Conservation (phyloP, 2,888 invertebrate species). For the Aspidapion aeneum region DNA sequence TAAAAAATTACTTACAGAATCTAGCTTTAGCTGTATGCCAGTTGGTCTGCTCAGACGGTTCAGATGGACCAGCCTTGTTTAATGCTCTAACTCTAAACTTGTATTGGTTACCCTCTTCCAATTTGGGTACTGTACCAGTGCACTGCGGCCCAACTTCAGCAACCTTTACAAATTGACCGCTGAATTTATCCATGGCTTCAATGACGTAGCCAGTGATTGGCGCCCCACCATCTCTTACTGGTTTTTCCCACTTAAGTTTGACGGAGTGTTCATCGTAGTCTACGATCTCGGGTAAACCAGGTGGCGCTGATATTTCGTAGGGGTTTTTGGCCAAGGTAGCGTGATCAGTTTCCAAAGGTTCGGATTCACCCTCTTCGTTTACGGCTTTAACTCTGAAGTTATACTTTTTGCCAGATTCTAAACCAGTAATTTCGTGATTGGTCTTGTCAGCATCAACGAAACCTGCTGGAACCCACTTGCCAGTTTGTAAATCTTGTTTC, state of each 20-base stretch:
- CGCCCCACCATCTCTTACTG: slow-evolving; percentile 86
- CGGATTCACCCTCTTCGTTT: slow-evolving; percentile 96
- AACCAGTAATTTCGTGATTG: slow-evolving; percentile 79
- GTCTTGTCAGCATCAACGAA: slow-evolving; percentile 77
- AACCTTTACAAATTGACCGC: slow-evolving; percentile 80
- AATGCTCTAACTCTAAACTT: slow-evolving; percentile 93
- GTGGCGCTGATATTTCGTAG: slow-evolving; percentile 83
- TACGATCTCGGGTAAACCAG: slow-evolving; percentile 85
- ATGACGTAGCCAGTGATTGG: slow-evolving; percentile 92
- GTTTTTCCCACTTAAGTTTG: slow-evolving; percentile 88
- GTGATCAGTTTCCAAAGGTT: slow-evolving; percentile 86
- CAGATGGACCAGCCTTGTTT: slow-evolving; percentile 93
- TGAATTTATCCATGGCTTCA: slow-evolving; percentile 88
- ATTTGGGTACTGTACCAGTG: slow-evolving; percentile 81
- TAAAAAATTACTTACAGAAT: slow-evolving; percentile 82
- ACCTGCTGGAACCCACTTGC: slow-evolving; percentile 85
- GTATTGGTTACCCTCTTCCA: slow-evolving; percentile 93
- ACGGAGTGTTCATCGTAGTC: slow-evolving; percentile 91
- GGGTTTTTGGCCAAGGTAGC: slow-evolving; percentile 96
- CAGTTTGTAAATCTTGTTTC: slow-evolving; percentile 87
- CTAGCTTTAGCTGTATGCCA: slow-evolving; percentile 88
- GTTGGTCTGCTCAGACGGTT: slow-evolving; percentile 88
- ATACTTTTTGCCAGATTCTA: slow-evolving; percentile 94
- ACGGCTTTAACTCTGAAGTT: slow-evolving; percentile 97
- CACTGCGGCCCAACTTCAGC: slow-evolving; percentile 82